Base-by-base conservation (phyloP, 1,140 invertebrate genomes). In the Drosophila lowei region DNA sequence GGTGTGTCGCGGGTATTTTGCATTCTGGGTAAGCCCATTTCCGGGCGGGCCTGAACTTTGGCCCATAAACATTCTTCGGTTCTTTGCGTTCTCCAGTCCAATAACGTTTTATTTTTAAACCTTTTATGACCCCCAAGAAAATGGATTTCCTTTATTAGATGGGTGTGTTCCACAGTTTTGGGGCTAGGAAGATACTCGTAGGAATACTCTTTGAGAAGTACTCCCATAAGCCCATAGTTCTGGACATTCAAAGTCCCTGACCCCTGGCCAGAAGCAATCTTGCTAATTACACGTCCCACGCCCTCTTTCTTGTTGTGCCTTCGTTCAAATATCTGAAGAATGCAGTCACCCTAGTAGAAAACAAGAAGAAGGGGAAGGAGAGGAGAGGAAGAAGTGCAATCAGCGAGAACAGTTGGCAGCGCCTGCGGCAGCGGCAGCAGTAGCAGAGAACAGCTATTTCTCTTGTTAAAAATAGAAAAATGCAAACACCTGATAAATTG, bases 401-500 rank as follows among this genome's bases (percentile, higher is more conserved):
- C 61, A 71, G 65, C 61, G 54, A 76, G 60, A 55, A 58, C 21
- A 44, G 58, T 43, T 54, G 48, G 34, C 34, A 13, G 34, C 34
- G 34, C 11, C 3, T 5, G 34, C 11, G 34, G 11, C 30, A 34
- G 30, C 18, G 18, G 18, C 2, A 21, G 15, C 9, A 57, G 60
- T 43, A 46, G 43, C 58, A 30, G 16, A 66, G 43, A 59, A 47
- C 9, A 34, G 30, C 30, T 73, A 34, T 70, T 49, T 56, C 25
- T 43, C 38, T 16, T 25, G 55, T 58, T 60, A 62, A 58, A 65
- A 59, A 71, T 48, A 60, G 54, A 50, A 16, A 34, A 58, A 88
- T 72, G 64, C 83, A 88, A 86, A 85, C 81, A 85, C 81, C 81
- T 85, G 81, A 85, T 88, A 86, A 86, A 85, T 75, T 75, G 78